Conservation (phyloP, 2,797 vertebrate species). For the Catamblyrhynchus diadema region DNA sequence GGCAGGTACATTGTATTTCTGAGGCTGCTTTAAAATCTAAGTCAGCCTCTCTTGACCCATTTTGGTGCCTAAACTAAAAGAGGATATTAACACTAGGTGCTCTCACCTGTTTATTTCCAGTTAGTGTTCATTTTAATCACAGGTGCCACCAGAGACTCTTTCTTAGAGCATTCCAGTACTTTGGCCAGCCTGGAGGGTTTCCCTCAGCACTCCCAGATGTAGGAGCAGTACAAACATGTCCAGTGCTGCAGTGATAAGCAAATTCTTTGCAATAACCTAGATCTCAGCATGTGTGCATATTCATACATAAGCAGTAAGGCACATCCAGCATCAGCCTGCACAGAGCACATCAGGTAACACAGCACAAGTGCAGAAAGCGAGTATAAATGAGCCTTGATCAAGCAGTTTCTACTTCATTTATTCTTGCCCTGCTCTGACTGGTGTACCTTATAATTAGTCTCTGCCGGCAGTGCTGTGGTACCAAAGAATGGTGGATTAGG, state of each 20-base stretch:
- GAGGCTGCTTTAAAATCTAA: not conserved
- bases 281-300: not conserved
- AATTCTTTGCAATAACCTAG: not conserved
- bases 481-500: slow-evolving; percentile 82
- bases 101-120: not conserved
- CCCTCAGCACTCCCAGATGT: not conserved
- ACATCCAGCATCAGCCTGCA: not conserved
- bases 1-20: not conserved
- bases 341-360: slow-evolving; percentile 41
- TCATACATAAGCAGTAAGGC: slow-evolving; percentile 1
- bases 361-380: slow-evolving; percentile 49
- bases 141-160: not conserved
- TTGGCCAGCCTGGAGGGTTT: not conserved
- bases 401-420: slow-evolving; percentile 85
- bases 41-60: not conserved
- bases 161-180: not conserved
- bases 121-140: not conserved
- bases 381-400: slow-evolving; percentile 71
- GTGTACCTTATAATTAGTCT: slow-evolving; percentile 94
- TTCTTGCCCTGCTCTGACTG: slow-evolving; percentile 84
- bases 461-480: slow-evolving; percentile 84
- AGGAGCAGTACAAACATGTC: not conserved
- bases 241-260: not conserved
- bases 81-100: not conserved
- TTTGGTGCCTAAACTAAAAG: not conserved